Percentiles rank a stretch among this genome's conserved stretches.
These are phyloP conservation scores for Lonchura striata DNA, from an alignment of 2,113 vertebrate species.

Conservation along the genomic window DNA sequence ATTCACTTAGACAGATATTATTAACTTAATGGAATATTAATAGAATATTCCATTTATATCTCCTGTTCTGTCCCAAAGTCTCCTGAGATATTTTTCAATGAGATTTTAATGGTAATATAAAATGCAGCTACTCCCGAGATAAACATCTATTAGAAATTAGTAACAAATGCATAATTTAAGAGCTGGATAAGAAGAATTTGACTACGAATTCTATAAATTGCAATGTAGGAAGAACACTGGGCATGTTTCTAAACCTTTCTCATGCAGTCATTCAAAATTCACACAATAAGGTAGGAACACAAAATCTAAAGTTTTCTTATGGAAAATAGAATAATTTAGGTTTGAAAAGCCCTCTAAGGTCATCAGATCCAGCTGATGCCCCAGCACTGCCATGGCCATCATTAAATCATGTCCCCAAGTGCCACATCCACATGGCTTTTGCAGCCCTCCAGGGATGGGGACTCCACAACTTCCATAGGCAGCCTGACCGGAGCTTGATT, in stretches of 20 bases:
- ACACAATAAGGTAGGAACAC: neutral
- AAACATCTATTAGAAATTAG: conserved; percentile 18
- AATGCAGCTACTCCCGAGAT: neutral
- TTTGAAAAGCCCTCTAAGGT: neutral
- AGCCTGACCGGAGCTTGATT: neutral
- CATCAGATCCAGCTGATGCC: rapidly evolving
- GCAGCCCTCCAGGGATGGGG: neutral
- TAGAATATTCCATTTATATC: conserved; percentile 10
- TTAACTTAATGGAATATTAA: conserved; percentile 51
- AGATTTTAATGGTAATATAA: conserved; percentile 24
- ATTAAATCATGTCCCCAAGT: neutral
- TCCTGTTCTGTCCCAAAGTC: neutral
- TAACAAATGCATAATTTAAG: neutral
- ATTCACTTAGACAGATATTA: conserved; percentile 32
- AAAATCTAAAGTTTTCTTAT: neutral
- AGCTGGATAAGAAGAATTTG: neutral
- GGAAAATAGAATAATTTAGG: neutral
- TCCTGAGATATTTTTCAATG: conserved; percentile 1
- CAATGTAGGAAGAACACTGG: neutral
- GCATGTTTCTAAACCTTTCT: neutral
- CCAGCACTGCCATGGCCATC: neutral
- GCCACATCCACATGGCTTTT: rapidly evolving
- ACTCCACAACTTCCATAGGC: neutral
- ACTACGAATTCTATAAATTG: neutral
- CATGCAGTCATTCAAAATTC: neutral